Base-by-base conservation (phyloP, 1,140 invertebrate genomes). In the Mylabris phalerata region DNA sequence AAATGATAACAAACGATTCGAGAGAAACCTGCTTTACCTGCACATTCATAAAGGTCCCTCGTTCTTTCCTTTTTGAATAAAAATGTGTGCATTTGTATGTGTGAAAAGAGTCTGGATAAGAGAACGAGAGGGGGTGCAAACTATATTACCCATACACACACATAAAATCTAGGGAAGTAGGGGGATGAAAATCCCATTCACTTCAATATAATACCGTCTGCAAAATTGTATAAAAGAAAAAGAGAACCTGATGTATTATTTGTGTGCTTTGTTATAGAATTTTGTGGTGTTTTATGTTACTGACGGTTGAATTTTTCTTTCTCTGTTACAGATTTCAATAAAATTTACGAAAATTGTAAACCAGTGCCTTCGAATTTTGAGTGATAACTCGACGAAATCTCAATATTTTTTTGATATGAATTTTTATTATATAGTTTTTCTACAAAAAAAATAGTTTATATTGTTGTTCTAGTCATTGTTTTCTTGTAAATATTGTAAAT, bases 381-480 rank as follows among this genome's bases (percentile, higher is more conserved):
- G 70, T 71, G 70, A 71, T 71, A 67, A 32, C 4, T 32, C 4
- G 7, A 32, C 32, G 4, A 4, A 32, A 32, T 32, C 32, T 32
- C 32, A 32, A 32, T 32, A 32, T 32, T 65, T 66, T 69, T 60
- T 45, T 19, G 19, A 19, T 19, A 19, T 19, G 19, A 19, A 42
- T 46, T 59, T 24, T 62, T 38, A 41, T 50, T 59, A 46, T 49
- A 61, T 46, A 57, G 59, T 61, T 62, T 66, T 63, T 62, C 62
- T 64, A 48, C 48, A 50, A 42, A 19, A 19, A n/a, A 19, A 19
- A 60, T 59, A 68, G 59, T 68, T 62, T 68, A 66, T 48, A 45
- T 57, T 66, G 62, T 67, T 68, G 56, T 62, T 71, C 70, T 71
- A 71, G 70, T 71, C 70, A 71, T 67, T 69, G 64, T 70, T 68